These are phyloP conservation scores for Drosophila prosaltans DNA, from an alignment of 1,140 invertebrate genomes.

Conservation along the genomic window DNA sequence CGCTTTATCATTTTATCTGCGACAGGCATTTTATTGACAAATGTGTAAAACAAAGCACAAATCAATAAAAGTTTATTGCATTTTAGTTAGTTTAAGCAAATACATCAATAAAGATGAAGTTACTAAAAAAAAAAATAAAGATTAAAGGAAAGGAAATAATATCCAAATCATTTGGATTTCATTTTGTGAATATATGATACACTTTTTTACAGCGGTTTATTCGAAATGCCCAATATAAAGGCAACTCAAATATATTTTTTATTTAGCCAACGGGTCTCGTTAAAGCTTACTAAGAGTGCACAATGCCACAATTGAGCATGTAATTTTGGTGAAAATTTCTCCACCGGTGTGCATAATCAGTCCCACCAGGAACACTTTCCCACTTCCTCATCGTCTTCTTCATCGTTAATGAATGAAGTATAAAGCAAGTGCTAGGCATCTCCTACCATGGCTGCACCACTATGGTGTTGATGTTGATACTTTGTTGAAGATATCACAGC, in stretches of 20 bases:
- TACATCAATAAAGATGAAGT: slow-evolving; percentile 18
- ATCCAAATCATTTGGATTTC: slow-evolving; percentile 43
- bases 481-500: slow-evolving; percentile 67
- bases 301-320: slow-evolving; percentile 57
- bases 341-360: slow-evolving; percentile 46
- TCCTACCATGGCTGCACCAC: slow-evolving; percentile 66
- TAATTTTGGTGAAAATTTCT: slow-evolving; percentile 29
- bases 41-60: slow-evolving; percentile 27
- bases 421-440: slow-evolving; percentile 76
- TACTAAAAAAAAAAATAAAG: slow-evolving; percentile 11
- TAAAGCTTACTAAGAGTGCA: slow-evolving; percentile 55
- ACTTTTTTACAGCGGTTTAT: slow-evolving; percentile 65
- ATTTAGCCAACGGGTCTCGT: slow-evolving; percentile 55
- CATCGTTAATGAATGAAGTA: slow-evolving; percentile 58
- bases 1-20: slow-evolving; percentile 22
- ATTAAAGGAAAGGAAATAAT: slow-evolving; percentile 28
- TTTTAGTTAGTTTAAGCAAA: slow-evolving; percentile 56
- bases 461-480: slow-evolving; percentile 87
- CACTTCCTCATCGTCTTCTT: slow-evolving; percentile 44
- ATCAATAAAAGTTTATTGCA: slow-evolving; percentile 34
- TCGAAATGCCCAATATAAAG: slow-evolving; percentile 54
- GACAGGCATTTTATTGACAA: slow-evolving; percentile 27
- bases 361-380: slow-evolving; percentile 71
- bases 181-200: slow-evolving; percentile 50
- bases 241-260: slow-evolving; percentile 43